Base-by-base conservation (phyloP, 2,797 vertebrate genomes). In the Varecia variegata region DNA sequence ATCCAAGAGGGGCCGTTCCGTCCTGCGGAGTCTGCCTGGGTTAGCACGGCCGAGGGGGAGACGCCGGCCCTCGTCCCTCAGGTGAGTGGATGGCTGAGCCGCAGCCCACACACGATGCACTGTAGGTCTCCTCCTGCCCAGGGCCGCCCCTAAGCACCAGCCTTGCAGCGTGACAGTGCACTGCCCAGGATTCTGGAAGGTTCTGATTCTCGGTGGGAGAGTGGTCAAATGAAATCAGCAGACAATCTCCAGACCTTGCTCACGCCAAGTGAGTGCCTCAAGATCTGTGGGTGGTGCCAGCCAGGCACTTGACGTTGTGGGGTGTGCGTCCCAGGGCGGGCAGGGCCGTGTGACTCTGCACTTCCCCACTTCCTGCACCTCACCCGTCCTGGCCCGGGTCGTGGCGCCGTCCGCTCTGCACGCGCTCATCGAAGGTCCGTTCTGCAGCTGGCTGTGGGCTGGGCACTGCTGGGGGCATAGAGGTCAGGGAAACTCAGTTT, bases 241-340 rank as follows among this genome's bases (percentile, higher is more conserved):
- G 45, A 35, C 2, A 2, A 21, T 20, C 32, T 15, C 5, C 20
- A 65, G 11, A 27, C 60, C 50, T 40, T 32, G 4, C 17, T 77
- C 27, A 21, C 0, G 20, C 25, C 40, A 15, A 5, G 38, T 25
- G 14, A 47, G 25, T 3, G 0, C 20, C 9, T 20, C 6, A 17
- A 14, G 43, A 35, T 50, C 25, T 58, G 50, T 5, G 5, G 17
- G 1, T 40, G 60, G 60, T 40, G n/a, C 30, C 86, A 58, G 3
- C n/a, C 25, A 14, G 71, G 73, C 3, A 2, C 52, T 27, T 21
- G 30, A 13, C 47, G 5, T 40, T 54, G 38, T 17, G 56, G 56
- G 30, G 20, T 1, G 0, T 45, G 18, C 1, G 23, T 38, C 67
- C 11, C 18, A 45, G 4, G 32, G 32, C 1, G 4, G 35, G 32